phyloP scores from a whole-genome alignment of 2,797 vertebrate genomes.

The Enteromius afrohamiltoni region DNA sequence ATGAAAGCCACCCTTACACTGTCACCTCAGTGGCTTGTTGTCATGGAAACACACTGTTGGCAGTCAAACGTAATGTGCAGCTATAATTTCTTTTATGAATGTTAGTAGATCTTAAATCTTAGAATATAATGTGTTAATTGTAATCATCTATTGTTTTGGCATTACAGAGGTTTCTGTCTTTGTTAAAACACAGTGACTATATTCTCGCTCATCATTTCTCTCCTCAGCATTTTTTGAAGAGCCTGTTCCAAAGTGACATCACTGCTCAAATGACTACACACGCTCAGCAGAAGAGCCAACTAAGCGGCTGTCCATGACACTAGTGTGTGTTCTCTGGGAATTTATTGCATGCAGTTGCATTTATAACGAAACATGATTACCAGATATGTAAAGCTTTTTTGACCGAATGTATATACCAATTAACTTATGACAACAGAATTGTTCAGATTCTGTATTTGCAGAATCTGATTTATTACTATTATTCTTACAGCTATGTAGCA shows the following conservation, averaged over 20 bases:
- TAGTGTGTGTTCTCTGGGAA: background rate
- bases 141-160: background rate
- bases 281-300: background rate
- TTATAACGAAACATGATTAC: background rate
- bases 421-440: constrained; percentile 1
- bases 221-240: constrained; percentile 80
- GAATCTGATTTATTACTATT: background rate
- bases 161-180: constrained; percentile 8
- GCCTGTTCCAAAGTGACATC: constrained; percentile 71
- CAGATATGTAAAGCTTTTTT: background rate
- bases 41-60: constrained; percentile 96
- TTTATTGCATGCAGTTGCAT: background rate
- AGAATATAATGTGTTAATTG: background rate
- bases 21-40: constrained; percentile 97
- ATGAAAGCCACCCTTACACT: constrained; percentile 86
- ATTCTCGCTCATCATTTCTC: constrained; percentile 27
- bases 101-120: constrained; percentile 6
- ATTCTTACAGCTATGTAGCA: background rate
- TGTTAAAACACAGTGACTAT: background rate
- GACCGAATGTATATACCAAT: background rate
- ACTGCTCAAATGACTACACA: background rate
- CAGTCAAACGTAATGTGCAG: constrained; percentile 89
- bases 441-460: background rate
- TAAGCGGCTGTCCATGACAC: background rate
- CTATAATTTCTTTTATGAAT: constrained; percentile 2